Evolutionary conservation across 2,113 vertebrate species (phyloP), one percentile per base, ranked within the genome.

Genomic region (Columbina picui): DNA sequence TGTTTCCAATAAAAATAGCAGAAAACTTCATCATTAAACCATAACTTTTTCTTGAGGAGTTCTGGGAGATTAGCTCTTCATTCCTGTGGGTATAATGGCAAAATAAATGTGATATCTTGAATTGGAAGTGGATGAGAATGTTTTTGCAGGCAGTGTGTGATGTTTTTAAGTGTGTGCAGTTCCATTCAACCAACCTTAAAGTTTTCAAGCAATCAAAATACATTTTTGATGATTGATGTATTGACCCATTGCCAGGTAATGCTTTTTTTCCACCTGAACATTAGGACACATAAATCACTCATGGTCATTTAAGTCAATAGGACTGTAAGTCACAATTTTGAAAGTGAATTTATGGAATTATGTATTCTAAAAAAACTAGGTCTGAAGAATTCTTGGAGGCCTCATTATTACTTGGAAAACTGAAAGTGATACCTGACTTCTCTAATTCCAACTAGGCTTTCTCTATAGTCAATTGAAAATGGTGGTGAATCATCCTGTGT

Each of bases 31-130:
- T 91, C 30, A 70, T 76, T 93, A 80, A 94, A 84, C n/a, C 26
- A 5, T 74, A 64, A 47, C 9, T 77, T 90, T 34, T 49, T 76
- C 49, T 55, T 73, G 60, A 79, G 36, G 25, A 2, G 5, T 43
- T 75, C 71, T 78, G 14, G 71, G 38, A 93, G 69, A 52, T 78
- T 39, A 77, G 26, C 47, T 94, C n/a, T 56, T 78, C 27, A 29
- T 71, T 89, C 27, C 60, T 84, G n/a, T 29, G 50, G 11, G 22
- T 89, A 50, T 49, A 84, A 77, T 75, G 47, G 76, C 34, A 94
- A 95, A 96, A 94, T 91, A 84, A 86, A 77, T 47, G 50, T 81
- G 64, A 63, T 38, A 80, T 81, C 75, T 79, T 84, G 77, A 61
- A 68, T 4, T 39, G 53, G 53, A 83, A 73, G 19, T 49, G 19